Base-by-base conservation (phyloP, 2,113 vertebrate species). In the Petromus typicus region DNA sequence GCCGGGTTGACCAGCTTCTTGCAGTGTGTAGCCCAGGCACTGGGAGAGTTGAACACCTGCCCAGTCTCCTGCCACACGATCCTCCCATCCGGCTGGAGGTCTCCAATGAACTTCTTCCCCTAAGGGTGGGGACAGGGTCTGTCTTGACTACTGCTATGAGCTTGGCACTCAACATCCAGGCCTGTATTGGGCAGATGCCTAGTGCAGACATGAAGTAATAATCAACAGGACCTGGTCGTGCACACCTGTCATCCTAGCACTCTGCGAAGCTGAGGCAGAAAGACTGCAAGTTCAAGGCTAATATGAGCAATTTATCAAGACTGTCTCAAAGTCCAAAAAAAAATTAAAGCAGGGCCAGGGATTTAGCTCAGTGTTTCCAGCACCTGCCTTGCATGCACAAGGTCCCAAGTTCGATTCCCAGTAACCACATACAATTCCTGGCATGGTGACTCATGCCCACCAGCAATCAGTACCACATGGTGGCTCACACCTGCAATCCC, bases 21-120 rank as follows among this genome's bases (percentile, higher is more conserved):
- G 98, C 99, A 99, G 97, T 99, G 99, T 2, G 99, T 99, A n/a
- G 99, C 99, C 99, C 99, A 99, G 90, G 99, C 99, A 0, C 99
- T 99, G 37, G 99, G 99, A 0, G 99, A 99, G 98, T 99, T 99
- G 97, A 99, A 99, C 64, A 99, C 98, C 97, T 99, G 99, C 1
- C 99, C 99, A 0, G 99, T 99, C 97, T 99, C 99, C 97, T 99
- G 99, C 99, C 99, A 99, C 1, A 99, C 98, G 96, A 99, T 99
- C 95, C 99, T 99, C 91, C 99, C 99, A 2, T 99, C 99, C 0
- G 98, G 98, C 89, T 99, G 98, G 94, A 99, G 98, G 97, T 99
- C 99, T 2, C 99, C 99, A 51, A 99, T 97, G 95, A 99, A 99
- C 96, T 99, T 99, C 98, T 99, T 99, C 54, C 99, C 99, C 99